Conservation (phyloP, 2,797 vertebrate genomes). For the Lates japonicus region DNA sequence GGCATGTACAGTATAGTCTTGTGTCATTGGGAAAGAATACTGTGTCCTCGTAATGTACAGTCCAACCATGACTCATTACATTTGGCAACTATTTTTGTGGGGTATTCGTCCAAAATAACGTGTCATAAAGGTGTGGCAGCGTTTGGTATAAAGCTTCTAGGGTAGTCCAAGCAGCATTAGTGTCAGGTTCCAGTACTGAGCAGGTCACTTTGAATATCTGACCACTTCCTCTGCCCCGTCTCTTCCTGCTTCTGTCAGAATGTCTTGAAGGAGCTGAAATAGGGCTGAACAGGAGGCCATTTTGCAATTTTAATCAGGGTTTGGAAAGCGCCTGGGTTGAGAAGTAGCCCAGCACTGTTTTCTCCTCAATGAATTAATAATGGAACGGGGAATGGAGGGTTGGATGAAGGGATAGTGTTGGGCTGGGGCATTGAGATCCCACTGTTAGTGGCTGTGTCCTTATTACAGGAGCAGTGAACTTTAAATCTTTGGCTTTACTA, state of each 20-base stretch:
- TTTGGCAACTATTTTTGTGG: constrained; percentile 20
- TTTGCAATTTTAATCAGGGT: constrained; percentile 85
- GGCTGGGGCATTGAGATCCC: constrained; percentile 47
- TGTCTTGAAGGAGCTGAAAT: constrained; percentile 73
- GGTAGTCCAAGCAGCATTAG: background rate
- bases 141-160: background rate
- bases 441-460: constrained; percentile 56
- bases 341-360: constrained; percentile 73
- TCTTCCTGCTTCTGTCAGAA: constrained; percentile 66
- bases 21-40: constrained; percentile 27
- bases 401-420: constrained; percentile 60
- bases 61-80: constrained; percentile 34
- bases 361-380: constrained; percentile 78
- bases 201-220: constrained; percentile 59
- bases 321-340: constrained; percentile 72
- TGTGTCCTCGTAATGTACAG: background rate
- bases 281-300: constrained; percentile 83
- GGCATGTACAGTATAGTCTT: constrained; percentile 1
- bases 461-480: constrained; percentile 47
- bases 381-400: constrained; percentile 57
- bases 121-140: constrained; percentile 13
- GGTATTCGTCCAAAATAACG: constrained; percentile 32
- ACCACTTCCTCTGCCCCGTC: constrained; percentile 59
- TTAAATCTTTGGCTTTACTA: constrained; percentile 13
- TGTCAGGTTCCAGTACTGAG: constrained; percentile 29